phyloP scores from a whole-genome alignment of 2,888 invertebrate genomes.

The Caenorhabditis sinica region DNA sequence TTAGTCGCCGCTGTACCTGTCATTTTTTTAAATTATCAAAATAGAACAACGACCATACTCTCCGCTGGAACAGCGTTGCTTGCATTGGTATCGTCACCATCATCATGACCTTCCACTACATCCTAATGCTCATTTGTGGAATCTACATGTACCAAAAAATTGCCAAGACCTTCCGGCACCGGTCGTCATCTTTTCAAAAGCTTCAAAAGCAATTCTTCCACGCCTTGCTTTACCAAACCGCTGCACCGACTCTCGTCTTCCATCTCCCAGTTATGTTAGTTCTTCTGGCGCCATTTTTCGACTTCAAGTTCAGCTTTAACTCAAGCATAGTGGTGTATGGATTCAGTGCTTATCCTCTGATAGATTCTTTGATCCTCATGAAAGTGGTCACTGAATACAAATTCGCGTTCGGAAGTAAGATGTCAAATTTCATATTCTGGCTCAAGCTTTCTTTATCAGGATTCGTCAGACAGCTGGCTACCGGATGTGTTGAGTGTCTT shows the following conservation, averaged over 20 bases:
- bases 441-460: no score
- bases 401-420: slow-evolving; percentile 4
- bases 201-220: slow-evolving; percentile 25
- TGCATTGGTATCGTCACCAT: neutral
- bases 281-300: slow-evolving; percentile 20
- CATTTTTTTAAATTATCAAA: neutral
- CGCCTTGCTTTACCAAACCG: slow-evolving; percentile 13
- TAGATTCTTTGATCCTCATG: slow-evolving; percentile 18
- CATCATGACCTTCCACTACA: slow-evolving; percentile 5
- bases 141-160: slow-evolving; percentile 27
- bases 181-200: neutral
- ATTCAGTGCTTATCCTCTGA: slow-evolving; percentile 31
- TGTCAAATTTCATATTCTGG: no score
- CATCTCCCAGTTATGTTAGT: slow-evolving; percentile 12
- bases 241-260: slow-evolving; percentile 17
- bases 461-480: no score
- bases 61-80: slow-evolving; percentile 14
- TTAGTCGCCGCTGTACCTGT: neutral
- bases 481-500: no score
- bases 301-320: slow-evolving; percentile 36
- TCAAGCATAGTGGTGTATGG: slow-evolving; percentile 21
- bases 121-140: slow-evolving; percentile 18
- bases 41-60: neutral
- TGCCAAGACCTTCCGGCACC: neutral
- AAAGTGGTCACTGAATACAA: slow-evolving; percentile 20